Evolutionary conservation across 2,888 invertebrate genomes (phyloP), one percentile per base, ranked within the genome.

Genomic region (Dynastes tityus): DNA sequence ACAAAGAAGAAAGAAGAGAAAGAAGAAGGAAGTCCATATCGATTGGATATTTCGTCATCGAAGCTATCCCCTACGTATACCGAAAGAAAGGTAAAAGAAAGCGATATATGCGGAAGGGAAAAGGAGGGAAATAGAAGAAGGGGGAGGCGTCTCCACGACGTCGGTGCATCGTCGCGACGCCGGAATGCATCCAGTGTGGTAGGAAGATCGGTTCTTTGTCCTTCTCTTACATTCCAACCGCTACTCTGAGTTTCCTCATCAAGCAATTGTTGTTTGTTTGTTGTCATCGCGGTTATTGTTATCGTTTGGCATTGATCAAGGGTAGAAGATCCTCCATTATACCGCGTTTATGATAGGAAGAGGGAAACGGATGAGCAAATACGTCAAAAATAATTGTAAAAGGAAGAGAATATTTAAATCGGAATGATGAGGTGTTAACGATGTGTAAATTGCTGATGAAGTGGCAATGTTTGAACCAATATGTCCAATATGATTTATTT

Each of bases 41-140:
- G 89, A 89, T 89, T 89, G 89, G 88, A 87, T 89, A 88, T 88
- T 86, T 87, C 87, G 87, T 88, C 86, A 82, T 84, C 85, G 82
- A 83, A 83, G 83, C 45, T 45, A 45, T 45, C 45, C 45, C 45
- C 45, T 45, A 45, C 45, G 64, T 29, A 27, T 32, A 32, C 13
- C 27, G 63, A 63, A 63, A 61, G 27, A 11, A 61, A 63, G 29
- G 32, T 6, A 13, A 55, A 22, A 63, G 75, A 63, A 27, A 63
- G 13, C 29, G 61, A 61, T n/a, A n/a, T 16, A 76, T 76, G 79
- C 71, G 27, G 22, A 13, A 68, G 51, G 29, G 51, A 68, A 51
- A 74, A 37, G 13, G 27, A 51, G 27, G 49, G 29, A 68, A 13
- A 40, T 16, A 40, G 37, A 32, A 32, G 55, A 29, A 37, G 73